These are phyloP conservation scores for Saccostrea echinata DNA, from an alignment of 1,140 invertebrate genomes.

Conservation along the genomic window DNA sequence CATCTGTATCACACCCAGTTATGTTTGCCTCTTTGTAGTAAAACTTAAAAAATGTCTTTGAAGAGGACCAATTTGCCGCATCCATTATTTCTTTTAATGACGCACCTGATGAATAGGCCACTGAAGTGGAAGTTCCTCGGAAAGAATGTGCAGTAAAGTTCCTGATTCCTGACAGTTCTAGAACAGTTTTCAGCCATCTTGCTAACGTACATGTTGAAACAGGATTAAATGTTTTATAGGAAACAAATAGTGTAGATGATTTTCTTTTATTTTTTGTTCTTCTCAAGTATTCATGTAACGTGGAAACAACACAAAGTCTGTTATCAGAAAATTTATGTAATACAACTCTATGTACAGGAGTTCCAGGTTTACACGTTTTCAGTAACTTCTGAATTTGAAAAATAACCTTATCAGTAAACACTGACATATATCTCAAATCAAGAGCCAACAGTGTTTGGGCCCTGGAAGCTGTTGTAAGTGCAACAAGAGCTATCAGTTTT, in stretches of 20 bases:
- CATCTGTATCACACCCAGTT: too few species aligned
- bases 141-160: too few species aligned
- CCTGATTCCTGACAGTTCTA: too few species aligned
- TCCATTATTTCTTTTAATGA: background rate
- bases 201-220: too few species aligned
- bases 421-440: conserved; percentile 45
- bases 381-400: conserved; percentile 26
- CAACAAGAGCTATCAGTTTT: conserved; percentile 50
- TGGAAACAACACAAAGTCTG: conserved; percentile 36
- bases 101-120: background rate
- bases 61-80: background rate
- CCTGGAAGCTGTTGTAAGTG: conserved; percentile 50
- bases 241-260: conserved; percentile 43
- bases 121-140: too few species aligned
- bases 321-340: background rate
- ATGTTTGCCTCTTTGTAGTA: too few species aligned
- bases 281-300: conserved; percentile 40
- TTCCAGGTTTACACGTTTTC: conserved; percentile 39
- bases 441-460: conserved; percentile 47
- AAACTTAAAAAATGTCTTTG: too few species aligned
- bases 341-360: background rate
- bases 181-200: too few species aligned
- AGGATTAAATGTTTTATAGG: conserved; percentile 52
- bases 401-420: background rate
- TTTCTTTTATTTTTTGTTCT: conserved; percentile 47